Conservation (phyloP, 2,888 invertebrate genomes). For the Euplagia quadripunctaria region DNA sequence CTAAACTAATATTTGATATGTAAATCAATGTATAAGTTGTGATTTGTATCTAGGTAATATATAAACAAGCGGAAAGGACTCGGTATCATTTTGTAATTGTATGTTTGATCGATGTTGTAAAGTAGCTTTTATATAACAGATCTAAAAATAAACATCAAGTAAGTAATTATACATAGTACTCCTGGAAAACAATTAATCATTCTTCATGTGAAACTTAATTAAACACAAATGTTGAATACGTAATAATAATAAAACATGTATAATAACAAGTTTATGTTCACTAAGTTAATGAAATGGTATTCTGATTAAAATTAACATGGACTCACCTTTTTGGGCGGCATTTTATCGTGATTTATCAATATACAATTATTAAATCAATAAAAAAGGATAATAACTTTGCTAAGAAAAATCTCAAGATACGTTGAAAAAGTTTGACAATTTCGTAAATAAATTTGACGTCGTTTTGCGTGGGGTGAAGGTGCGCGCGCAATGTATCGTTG, state of each 20-base stretch:
- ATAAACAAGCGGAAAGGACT: slow-evolving; percentile 15
- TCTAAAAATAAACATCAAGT: neutral
- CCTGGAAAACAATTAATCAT: neutral
- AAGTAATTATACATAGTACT: neutral
- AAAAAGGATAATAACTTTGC: slow-evolving; percentile 35
- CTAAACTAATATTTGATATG: slow-evolving; percentile 27
- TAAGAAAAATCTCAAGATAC: slow-evolving; percentile 37
- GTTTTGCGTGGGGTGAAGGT: slow-evolving; percentile 44
- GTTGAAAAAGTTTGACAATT: slow-evolving; percentile 67
- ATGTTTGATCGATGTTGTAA: slow-evolving; percentile 16
- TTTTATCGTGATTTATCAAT: slow-evolving; percentile 43
- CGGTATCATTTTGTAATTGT: slow-evolving; percentile 1
- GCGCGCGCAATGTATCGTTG: slow-evolving; percentile 79
- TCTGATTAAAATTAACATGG: neutral
- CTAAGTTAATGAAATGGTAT: neutral
- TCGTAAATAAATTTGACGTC: slow-evolving; percentile 71
- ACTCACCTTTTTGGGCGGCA: slow-evolving; percentile 83
- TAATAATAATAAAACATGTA: neutral
- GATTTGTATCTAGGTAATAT: slow-evolving; percentile 22
- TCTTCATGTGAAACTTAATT: neutral
- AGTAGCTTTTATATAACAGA: neutral
- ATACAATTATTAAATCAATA: slow-evolving; percentile 35
- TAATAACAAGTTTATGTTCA: neutral
- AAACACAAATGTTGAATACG: neutral
- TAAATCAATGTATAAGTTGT: slow-evolving; percentile 28